phyloP scores from a whole-genome alignment of 1,140 invertebrate genomes.

The Nymphalis io region DNA sequence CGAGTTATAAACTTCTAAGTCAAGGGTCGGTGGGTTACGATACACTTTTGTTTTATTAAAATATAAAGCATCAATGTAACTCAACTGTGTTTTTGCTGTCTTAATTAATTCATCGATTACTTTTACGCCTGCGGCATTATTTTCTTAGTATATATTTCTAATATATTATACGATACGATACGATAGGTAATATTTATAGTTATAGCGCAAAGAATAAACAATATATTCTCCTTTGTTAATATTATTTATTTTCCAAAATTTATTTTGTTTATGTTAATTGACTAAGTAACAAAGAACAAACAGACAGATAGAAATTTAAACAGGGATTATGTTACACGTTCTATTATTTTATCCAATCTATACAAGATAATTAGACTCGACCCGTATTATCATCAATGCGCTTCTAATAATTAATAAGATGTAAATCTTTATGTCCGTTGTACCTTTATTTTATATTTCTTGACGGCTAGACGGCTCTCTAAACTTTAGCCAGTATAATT shows the following conservation, averaged over 20 bases:
- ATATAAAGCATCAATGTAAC: slow-evolving; percentile 31
- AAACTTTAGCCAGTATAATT: too few relatives aligned
- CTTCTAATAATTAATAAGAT: too few relatives aligned
- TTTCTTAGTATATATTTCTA: slow-evolving; percentile 2
- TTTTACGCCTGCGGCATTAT: slow-evolving; percentile 11
- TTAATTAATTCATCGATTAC: slow-evolving; percentile 22
- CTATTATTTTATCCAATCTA: too few relatives aligned
- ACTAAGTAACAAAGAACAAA: too few relatives aligned
- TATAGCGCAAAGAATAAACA: not conserved
- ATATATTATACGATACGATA: not conserved
- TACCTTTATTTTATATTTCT: too few relatives aligned
- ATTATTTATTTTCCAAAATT: not conserved
- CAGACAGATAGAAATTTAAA: too few relatives aligned
- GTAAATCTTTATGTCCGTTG: too few relatives aligned
- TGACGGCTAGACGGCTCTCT: too few relatives aligned
- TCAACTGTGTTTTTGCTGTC: slow-evolving; percentile 16
- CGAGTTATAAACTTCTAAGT: slow-evolving; percentile 40
- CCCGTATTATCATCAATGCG: too few relatives aligned
- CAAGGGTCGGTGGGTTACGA: slow-evolving; percentile 22
- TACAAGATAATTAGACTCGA: too few relatives aligned
- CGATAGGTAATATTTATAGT: not conserved
- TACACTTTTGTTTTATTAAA: slow-evolving; percentile 36
- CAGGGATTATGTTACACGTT: too few relatives aligned
- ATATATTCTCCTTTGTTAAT: not conserved
- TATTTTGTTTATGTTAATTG: not conserved